A percentile compares a stretch with the other conserved stretches of the same genome.
Evolutionary conservation across 2,888 invertebrate genomes (phyloP).

Genomic region (Resseliella maxima): DNA sequence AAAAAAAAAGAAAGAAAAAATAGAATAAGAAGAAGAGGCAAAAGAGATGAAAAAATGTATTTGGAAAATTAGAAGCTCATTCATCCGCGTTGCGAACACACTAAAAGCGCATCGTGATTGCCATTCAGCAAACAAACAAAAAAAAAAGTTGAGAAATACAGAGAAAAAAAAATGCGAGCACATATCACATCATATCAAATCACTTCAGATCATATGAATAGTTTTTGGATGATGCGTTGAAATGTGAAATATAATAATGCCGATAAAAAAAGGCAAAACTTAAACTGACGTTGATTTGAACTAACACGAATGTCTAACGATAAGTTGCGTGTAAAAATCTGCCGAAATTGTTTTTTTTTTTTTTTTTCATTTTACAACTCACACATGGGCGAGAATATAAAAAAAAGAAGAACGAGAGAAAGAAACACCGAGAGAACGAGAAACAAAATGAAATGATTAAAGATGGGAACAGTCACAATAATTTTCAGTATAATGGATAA

Average conservation of each 20-base stretch:
- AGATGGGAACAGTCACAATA: background rate
- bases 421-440: background rate
- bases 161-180: background rate
- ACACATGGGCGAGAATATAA: background rate
- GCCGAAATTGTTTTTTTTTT: slow-evolving; percentile 9
- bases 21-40: no score
- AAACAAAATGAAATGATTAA: background rate
- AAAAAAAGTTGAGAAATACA: no score
- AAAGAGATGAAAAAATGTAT: background rate
- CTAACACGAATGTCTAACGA: background rate
- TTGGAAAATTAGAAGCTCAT: background rate
- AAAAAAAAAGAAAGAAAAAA: no score
- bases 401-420: background rate
- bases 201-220: slow-evolving; percentile 10
- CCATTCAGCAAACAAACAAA: background rate
- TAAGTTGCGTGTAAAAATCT: background rate
- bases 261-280: background rate
- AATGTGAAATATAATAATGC: slow-evolving; percentile 1
- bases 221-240: background rate
- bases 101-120: background rate
- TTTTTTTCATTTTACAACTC: no score
- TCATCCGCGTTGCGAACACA: background rate
- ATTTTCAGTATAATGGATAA: background rate
- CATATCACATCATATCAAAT: background rate
- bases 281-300: background rate